Base-by-base conservation (phyloP, 2,888 invertebrate species). In the Anthophora plumipes region DNA sequence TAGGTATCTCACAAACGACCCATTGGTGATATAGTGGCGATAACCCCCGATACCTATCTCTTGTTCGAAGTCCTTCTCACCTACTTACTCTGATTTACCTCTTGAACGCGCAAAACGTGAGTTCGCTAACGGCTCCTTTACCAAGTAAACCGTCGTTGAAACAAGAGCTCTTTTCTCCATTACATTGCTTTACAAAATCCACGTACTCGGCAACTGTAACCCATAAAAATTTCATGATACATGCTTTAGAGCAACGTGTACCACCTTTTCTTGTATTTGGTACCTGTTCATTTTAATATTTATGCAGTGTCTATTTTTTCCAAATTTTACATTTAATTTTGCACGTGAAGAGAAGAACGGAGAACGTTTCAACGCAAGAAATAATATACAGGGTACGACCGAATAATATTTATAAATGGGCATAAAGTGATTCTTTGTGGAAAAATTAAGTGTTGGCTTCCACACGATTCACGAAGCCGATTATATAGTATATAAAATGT, bases 11-110 rank as follows among this genome's bases (percentile, higher is more conserved):
- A 82, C 79, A 84, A 86, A 84, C 85, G 85, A 89, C 85, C 83
- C 84, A 55, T 77, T 75, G 69, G 89, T 90, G 90, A 90, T 90
- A 90, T 90, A 90, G 90, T 83, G 90, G 88, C 89, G 90, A 90
- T 90, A 90, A 90, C 90, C 88, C 85, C 83, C 86, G 78, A 80
- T 77, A 83, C 80, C 80, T 84, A 77, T 73, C 83, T 73, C 86
- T 81, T 70, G 82, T 88, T 85, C 82, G 63, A 60, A 77, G 76
- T 89, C 87, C 88, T 90, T 90, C 86, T 89, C 89, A 90, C 87
- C 90, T 89, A 90, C 90, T 90, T 90, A 89, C 85, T 85, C 87
- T 88, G 87, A 87, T 87, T 87, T 88, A 87, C 84, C 86, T 78
- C 81, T 77, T 55, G 80, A 72, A 81, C 87, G 85, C 80, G 88